Evolutionary conservation across 2,113 vertebrate species (phyloP), one percentile per base, ranked within the genome.

Genomic region (Saccopteryx bilineata): DNA sequence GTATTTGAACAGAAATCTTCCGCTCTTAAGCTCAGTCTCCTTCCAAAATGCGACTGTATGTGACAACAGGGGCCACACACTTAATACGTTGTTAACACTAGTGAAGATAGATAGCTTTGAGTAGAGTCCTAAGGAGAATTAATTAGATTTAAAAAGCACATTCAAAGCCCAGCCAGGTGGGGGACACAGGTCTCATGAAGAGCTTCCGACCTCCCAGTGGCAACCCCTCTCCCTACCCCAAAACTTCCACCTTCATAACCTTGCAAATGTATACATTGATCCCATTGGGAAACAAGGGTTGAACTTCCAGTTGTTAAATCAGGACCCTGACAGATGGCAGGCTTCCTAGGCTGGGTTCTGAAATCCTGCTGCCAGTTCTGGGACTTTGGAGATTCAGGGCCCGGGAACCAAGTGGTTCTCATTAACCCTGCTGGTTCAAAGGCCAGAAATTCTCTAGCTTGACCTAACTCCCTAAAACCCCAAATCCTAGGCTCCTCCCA

Each of bases 401-500:
- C 91, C 74, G 85, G 78, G 66, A 39, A 46, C 31, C 15, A 65
- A 82, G 33, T 52, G 86, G 33, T 52, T 72, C 61, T 24, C 63
- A 12, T 96, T 94, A 96, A 89, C 94, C 89, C 74, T 69, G 60
- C 21, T 39, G 31, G 17, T 39, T 24, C 79, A 52, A 75, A 80
- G 88, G 46, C 69, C 81, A 72, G 61, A 46, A 23, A 76, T 26
- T 83, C 74, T 76, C 58, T 7, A 48, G 61, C 39, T 54, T 58
- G 23, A 90, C 85, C 1, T 0, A 7, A 31, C 69, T 89, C 78
- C 65, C 83, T 83, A n/a, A 93, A 71, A 50, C 60, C 8, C 5
- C 9, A 61, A 61, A 17, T 14, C 33, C 71, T 12, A 48, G 69
- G 82, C 13, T 85, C 65, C 68, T 78, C 33, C 18, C 0, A 1